Evolutionary conservation across 2,797 vertebrate species (phyloP).

Genomic region (Lutjanus campechanus): DNA sequence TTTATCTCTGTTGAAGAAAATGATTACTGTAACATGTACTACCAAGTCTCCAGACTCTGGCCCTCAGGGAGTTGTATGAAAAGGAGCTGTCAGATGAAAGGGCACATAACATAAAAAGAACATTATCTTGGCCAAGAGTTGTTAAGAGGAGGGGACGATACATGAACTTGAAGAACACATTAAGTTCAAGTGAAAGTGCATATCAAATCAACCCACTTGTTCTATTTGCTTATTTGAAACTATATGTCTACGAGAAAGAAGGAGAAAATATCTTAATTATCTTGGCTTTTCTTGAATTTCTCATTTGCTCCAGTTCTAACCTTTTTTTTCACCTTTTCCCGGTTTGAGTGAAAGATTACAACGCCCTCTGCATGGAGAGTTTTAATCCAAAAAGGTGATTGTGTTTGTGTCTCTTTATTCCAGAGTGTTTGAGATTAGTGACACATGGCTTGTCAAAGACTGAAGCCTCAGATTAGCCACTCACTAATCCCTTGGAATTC

Average conservation of each 20-base stretch:
- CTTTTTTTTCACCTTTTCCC: conserved; percentile 12
- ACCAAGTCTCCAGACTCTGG: conserved; percentile 61
- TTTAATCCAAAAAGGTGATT: conserved; percentile 74
- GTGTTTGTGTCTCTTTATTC: conserved; percentile 76
- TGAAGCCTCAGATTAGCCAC: conserved; percentile 80
- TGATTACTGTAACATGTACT: conserved; percentile 74
- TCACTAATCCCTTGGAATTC: conserved; percentile 79
- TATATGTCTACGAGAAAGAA: too few species aligned
- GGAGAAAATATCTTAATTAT: background rate
- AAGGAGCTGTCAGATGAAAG: conserved; percentile 79
- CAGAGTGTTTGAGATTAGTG: conserved; percentile 81
- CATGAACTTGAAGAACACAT: conserved; percentile 38
- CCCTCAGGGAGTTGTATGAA: conserved; percentile 66
- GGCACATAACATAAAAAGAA: conserved; percentile 72
- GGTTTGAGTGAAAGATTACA: conserved; percentile 60
- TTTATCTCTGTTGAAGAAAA: conserved; percentile 73
- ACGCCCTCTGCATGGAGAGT: conserved; percentile 41
- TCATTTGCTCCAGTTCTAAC: conserved; percentile 16
- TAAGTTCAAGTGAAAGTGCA: conserved; percentile 46
- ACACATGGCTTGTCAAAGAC: conserved; percentile 84
- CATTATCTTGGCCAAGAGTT: conserved; percentile 65
- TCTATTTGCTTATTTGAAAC: conserved; percentile 29
- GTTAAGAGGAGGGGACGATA: conserved; percentile 52
- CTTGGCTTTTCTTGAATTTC: conserved; percentile 9
- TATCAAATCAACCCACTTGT: conserved; percentile 28